Evolutionary conservation across 2,797 vertebrate genomes (phyloP).

Genomic region (Hyperoplus lanceolatus): DNA sequence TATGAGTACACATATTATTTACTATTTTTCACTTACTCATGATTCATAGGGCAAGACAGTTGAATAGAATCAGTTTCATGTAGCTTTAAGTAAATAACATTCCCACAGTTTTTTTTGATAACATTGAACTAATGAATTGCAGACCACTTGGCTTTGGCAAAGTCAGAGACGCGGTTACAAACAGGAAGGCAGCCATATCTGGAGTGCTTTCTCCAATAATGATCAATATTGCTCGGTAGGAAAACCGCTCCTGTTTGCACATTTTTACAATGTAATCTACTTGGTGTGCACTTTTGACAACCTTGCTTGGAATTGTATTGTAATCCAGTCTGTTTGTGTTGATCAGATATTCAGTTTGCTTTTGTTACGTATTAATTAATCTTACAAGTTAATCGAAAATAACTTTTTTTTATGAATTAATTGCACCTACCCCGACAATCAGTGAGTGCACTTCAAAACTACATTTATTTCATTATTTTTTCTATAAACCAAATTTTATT

Average conservation of each 20-base stretch:
- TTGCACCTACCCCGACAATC: neutral
- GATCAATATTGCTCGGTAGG: constrained; percentile 5
- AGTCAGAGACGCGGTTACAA: constrained; percentile 10
- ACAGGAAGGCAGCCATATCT: constrained; percentile 33
- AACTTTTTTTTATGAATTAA: neutral
- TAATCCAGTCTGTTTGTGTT: neutral
- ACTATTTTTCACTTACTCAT: constrained; percentile 18
- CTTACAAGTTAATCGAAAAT: neutral
- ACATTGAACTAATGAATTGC: constrained; percentile 12
- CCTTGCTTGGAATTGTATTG: too few species aligned
- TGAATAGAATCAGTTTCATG: constrained; percentile 36
- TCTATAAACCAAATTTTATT: neutral
- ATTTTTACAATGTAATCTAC: neutral
- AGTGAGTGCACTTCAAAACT: constrained; percentile 1
- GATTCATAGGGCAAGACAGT: constrained; percentile 31
- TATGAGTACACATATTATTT: constrained; percentile 10
- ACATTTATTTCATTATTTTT: neutral
- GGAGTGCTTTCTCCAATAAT: neutral
- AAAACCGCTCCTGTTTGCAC: neutral
- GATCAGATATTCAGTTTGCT: neutral
- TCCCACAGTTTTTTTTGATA: constrained; percentile 44
- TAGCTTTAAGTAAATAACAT: constrained; percentile 37
- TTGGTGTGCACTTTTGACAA: neutral
- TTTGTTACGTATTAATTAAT: neutral
- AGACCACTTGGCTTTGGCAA: constrained; percentile 31